These are phyloP conservation scores for Delia radicum DNA, from an alignment of 1,140 invertebrate genomes.

Conservation along the genomic window DNA sequence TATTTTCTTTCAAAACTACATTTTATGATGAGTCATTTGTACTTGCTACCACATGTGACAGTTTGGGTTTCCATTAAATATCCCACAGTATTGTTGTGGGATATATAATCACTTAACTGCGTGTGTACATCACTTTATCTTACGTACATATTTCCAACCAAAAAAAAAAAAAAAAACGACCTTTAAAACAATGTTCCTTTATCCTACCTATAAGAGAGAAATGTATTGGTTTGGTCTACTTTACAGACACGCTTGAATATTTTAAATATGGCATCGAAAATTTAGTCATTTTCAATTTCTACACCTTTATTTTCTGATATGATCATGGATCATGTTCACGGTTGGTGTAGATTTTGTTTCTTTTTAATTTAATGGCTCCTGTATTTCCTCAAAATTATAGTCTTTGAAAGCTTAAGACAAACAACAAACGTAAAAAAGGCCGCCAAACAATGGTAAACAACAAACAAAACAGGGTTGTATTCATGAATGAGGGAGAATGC, in stretches of 20 bases:
- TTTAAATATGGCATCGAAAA: not conserved
- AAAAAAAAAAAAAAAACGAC: not conserved
- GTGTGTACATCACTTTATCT: not conserved
- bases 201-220: no score
- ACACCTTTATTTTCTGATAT: not conserved
- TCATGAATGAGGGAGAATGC: not conserved
- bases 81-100: not conserved
- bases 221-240: not conserved
- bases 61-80: not conserved
- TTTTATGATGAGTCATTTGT: not conserved
- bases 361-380: not conserved
- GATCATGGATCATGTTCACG: not conserved
- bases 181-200: not conserved
- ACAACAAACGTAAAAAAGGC: not conserved
- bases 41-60: not conserved
- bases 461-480: not conserved
- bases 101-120: not conserved
- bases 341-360: not conserved
- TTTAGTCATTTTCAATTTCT: not conserved
- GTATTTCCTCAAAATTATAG: not conserved
- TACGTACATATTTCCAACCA: no score
- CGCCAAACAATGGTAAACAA: not conserved
- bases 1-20: no score
- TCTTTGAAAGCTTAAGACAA: not conserved
- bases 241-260: not conserved